Base-by-base conservation (phyloP, 2,113 vertebrate species). In the Elephas maximus region DNA sequence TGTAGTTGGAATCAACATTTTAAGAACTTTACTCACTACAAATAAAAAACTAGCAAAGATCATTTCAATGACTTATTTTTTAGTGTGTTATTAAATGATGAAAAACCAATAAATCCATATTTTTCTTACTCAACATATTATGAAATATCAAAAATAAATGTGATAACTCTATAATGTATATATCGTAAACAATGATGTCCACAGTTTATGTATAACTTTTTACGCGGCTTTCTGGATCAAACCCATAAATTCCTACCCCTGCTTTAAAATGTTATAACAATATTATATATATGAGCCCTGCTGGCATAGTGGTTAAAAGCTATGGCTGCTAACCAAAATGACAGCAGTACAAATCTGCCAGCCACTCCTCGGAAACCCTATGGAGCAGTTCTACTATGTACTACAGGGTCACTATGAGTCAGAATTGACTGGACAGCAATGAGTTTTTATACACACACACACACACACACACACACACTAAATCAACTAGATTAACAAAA, bases 401-500 rank as follows among this genome's bases (percentile, higher is more conserved):
- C 48, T 48, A 48, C 10, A 48, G 48, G 48, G 48, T 48, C 48
- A 48, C 48, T 48, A 48, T 48, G 48, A 48, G 48, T 48, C 48
- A 48, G 48, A 48, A 48, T 48, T 48, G 48, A 48, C 10, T 48
- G 7, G 48, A 48, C 10, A 10, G 48, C 48, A 48, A 48, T 48
- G 48, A 48, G 48, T 48, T 48, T 48, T 8, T 48, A 57, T 57
- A 57, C 14, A 57, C 7, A 57, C 14, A 57, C 53, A 57, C 11
- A 57, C n/a, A n/a, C n/a, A n/a, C n/a, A n/a, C n/a, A n/a, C 51
- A 53, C 51, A 12, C 12, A 57, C 15, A 57, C 11, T 57, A 98
- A 99, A 99, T 99, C 98, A 99, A 98, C 97, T 98, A 98, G 99
- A 99, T 99, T 99, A 99, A 99, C 98, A 98, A 95, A 97, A 98